A percentile compares a stretch with the other conserved stretches of the same genome.
These are phyloP conservation scores for Synanthedon formicaeformis DNA, from an alignment of 2,888 invertebrate genomes.

Conservation along the genomic window DNA sequence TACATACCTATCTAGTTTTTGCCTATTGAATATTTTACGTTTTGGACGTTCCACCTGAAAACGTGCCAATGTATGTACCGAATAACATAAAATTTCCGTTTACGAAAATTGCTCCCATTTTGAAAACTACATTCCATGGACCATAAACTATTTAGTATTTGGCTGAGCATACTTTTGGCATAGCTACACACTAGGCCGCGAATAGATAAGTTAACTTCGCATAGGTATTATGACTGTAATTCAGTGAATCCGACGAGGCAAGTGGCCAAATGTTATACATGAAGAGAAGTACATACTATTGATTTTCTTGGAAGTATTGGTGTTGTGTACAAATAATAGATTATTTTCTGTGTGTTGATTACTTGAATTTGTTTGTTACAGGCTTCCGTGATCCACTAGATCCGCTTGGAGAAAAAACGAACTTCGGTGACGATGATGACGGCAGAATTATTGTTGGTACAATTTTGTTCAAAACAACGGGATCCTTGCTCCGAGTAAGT, in stretches of 20 bases:
- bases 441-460: conserved; percentile 56
- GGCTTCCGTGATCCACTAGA: conserved; percentile 46
- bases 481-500: conserved; percentile 51
- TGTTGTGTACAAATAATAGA: too few relatives aligned
- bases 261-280: neutral
- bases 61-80: too few relatives aligned
- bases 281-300: neutral
- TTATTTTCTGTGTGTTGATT: too few relatives aligned
- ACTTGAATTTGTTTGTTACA: conserved; percentile 10
- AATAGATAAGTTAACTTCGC: neutral
- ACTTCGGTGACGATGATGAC: conserved; percentile 58
- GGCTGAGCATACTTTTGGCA: neutral
- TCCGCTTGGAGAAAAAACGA: conserved; percentile 39
- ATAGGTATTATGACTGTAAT: neutral
- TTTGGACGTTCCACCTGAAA: too few relatives aligned
- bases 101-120: neutral
- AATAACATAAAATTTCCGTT: too few relatives aligned
- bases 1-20: too few relatives aligned
- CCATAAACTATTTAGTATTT: neutral
- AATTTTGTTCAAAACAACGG: conserved; percentile 52
- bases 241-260: neutral
- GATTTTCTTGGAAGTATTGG: neutral
- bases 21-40: too few relatives aligned
- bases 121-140: neutral
- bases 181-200: neutral